phyloP scores from a whole-genome alignment of 37 sponge, comb jelly and placozoan genomes.

The Ephydatia muelleri region DNA sequence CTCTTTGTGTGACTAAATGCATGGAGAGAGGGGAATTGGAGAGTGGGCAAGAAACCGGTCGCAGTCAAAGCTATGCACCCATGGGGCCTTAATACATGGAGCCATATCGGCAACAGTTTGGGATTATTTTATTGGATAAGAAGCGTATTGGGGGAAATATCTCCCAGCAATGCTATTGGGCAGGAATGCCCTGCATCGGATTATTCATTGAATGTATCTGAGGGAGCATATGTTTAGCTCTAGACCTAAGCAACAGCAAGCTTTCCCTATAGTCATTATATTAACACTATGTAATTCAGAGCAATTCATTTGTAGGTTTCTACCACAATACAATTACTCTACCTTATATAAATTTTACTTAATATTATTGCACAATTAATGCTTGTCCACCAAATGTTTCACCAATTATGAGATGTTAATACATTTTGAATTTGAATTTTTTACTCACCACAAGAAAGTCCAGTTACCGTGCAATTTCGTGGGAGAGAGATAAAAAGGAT shows the following conservation, averaged over 20 bases:
- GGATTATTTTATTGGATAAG: conserved; percentile 1
- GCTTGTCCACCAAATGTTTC: not conserved
- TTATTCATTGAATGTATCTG: not conserved
- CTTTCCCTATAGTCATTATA: not conserved
- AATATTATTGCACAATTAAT: not conserved
- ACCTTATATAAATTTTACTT: not conserved
- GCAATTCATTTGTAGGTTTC: not conserved
- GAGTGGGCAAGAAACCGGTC: not conserved
- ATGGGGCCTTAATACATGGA: not conserved
- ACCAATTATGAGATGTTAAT: too few species aligned
- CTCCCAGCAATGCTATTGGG: conserved; percentile 1
- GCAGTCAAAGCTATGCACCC: not conserved
- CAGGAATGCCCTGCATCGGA: not conserved
- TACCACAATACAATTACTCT: not conserved
- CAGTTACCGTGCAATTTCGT: too few species aligned
- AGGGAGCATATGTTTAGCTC: conserved; percentile 1
- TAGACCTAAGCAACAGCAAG: not conserved
- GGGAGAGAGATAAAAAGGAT: too few species aligned
- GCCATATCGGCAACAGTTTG: conserved; percentile 1
- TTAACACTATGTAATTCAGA: not conserved
- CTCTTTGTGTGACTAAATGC: not conserved
- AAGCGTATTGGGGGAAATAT: not conserved
- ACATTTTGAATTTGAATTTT: too few species aligned
- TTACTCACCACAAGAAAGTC: too few species aligned
- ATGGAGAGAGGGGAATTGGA: not conserved